Conservation (phyloP, 2,113 vertebrate species). For the Suricata suricatta region DNA sequence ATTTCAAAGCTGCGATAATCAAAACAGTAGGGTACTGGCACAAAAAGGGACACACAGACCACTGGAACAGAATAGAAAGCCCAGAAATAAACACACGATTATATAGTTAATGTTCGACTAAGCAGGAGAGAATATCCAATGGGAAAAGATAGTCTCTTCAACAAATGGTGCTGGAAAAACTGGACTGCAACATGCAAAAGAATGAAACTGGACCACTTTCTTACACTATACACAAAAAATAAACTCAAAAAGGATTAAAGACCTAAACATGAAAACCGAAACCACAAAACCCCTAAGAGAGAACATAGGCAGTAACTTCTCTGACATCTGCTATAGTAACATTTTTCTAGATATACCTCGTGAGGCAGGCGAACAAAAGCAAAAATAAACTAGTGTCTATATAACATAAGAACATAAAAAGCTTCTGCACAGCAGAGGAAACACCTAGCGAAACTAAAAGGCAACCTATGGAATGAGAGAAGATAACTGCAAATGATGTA, state of each 20-base stretch:
- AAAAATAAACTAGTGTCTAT: neutral
- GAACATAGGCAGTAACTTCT: neutral
- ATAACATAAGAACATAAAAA: neutral
- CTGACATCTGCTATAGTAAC: neutral
- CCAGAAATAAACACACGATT: neutral
- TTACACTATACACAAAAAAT: neutral
- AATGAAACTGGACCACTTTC: neutral
- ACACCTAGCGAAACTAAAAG: too few species aligned
- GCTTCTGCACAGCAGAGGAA: too few species aligned
- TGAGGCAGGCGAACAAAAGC: neutral
- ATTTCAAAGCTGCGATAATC: neutral
- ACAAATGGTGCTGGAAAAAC: neutral
- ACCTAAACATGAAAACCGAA: neutral
- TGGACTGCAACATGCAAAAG: neutral
- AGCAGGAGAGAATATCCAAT: neutral
- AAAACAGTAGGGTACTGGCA: neutral
- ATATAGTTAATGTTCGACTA: neutral
- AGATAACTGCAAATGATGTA: neutral
- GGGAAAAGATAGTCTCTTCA: neutral
- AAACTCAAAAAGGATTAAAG: neutral
- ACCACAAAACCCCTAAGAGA: neutral
- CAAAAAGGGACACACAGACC: neutral
- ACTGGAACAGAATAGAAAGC: neutral
- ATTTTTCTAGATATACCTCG: neutral
- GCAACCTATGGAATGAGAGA: too few species aligned